Evolutionary conservation across 2,113 vertebrate species (phyloP).

Genomic region (Notiomystis cincta): DNA sequence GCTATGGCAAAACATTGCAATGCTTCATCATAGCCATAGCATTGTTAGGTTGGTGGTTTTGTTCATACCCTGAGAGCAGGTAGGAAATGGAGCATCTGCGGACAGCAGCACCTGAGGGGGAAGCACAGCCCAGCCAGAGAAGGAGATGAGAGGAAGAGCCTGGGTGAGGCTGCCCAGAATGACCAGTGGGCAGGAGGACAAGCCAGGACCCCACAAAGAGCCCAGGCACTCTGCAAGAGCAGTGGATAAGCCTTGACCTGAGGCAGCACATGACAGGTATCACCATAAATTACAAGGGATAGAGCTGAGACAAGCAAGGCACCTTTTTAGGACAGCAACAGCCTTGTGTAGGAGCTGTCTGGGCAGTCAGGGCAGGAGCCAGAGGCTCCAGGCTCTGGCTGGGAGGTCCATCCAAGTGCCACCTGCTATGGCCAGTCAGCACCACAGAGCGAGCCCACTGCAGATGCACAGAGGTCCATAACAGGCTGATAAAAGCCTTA

Average conservation of each 20-base stretch:
- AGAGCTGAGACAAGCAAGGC: not conserved
- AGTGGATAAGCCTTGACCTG: not conserved
- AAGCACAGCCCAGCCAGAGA: not conserved
- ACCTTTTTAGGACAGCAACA: not conserved
- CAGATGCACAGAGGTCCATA: not conserved
- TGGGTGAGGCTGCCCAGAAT: not conserved
- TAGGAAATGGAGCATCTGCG: not conserved
- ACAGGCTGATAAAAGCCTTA: not conserved
- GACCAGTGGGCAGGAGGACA: not conserved
- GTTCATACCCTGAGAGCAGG: not conserved
- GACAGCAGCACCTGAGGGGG: not conserved
- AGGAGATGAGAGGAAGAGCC: not conserved
- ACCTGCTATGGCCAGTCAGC: slow-evolving; percentile 39
- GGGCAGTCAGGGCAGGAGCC: not conserved
- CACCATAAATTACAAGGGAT: not conserved
- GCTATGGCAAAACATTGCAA: not conserved
- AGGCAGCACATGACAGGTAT: not conserved
- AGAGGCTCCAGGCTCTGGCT: not conserved
- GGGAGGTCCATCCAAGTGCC: not conserved
- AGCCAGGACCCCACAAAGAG: not conserved
- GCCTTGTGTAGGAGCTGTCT: not conserved
- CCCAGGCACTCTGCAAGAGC: not conserved
- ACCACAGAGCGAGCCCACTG: rapidly evolving
- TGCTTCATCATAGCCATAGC: not conserved
- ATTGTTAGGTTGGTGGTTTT: not conserved